Base-by-base conservation (phyloP, 1,140 invertebrate species). In the Cydia splendana region DNA sequence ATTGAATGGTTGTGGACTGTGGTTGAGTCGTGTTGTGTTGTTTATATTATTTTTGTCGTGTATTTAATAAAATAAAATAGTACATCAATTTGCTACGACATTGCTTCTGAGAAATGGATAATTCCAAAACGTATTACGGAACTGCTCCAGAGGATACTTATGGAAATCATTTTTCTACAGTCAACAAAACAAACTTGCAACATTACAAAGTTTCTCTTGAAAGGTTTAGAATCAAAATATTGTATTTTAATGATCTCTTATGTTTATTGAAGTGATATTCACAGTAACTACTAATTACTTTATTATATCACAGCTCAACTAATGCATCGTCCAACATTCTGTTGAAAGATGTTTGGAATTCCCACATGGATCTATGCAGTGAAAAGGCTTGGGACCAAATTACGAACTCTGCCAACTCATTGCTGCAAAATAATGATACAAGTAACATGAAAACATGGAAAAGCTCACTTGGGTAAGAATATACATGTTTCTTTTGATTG, bases 311-410 rank as follows among this genome's bases (percentile, higher is more conserved):
- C 77, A 92, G 90, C 34, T 80, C 74, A 18, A 85, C 88, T 2
- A 92, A 91, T 77, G 71, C 82, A 71, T 53, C 81, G 42, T 88
- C 87, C 6, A 81, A 79, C 45, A 77, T 82, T 10, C 65, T 91
- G 30, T 77, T 90, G 0, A 80, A 86, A n/a, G 80, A 87, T 76
- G 75, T 83, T 12, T 87, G 85, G 83, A 65, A 82, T 67, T 76
- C 71, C 9, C 87, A 88, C 77, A 67, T 77, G 13, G 78, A 81
- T 18, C 71, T 82, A 24, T 77, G 84, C 20, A 79, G 76, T 80
- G 77, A 80, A 45, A 48, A 78, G 28, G 65, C 80, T 12, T 38
- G 78, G 7, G 81, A 85, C 45, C 74, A 81, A 38, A 82, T 89
- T 53, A 30, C 86, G 57, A 48, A 77, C 24, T 80, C 80, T 20